phyloP scores from a whole-genome alignment of 2,113 vertebrate genomes.

The Halichoerus grypus region DNA sequence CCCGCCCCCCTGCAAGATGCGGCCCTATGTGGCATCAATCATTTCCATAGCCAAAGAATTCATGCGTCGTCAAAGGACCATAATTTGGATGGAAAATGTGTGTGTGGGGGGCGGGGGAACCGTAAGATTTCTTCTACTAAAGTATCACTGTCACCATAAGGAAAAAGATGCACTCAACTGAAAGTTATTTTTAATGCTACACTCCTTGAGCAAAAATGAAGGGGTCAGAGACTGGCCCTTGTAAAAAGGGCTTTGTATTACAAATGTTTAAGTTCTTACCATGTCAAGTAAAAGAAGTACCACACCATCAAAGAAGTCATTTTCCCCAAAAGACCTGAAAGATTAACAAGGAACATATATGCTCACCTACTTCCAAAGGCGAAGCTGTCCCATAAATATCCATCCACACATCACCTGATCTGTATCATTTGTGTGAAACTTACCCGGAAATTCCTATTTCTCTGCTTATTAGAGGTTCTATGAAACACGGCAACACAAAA shows the following conservation, averaged over 20 bases:
- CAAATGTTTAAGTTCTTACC: not conserved
- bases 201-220: conserved; percentile 8
- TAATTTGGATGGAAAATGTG: not conserved
- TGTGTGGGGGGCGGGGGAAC: no score
- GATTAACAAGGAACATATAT: not conserved
- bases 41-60: conserved; percentile 4
- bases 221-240: not conserved
- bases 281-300: not conserved
- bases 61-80: not conserved
- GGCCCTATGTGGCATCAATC: not conserved
- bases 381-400: not conserved
- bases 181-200: conserved; percentile 13
- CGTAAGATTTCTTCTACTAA: not conserved
- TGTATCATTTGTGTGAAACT: not conserved
- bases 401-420: not conserved
- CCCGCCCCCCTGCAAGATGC: not conserved
- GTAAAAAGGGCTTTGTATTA: not conserved
- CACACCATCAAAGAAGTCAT: not conserved
- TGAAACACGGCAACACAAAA: not conserved
- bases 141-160: not conserved
- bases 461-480: not conserved
- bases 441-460: not conserved
- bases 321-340: not conserved
- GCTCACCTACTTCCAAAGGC: not conserved
- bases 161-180: not conserved